phyloP scores from a whole-genome alignment of 2,888 invertebrate genomes.

The Darwinula stevensoni region DNA sequence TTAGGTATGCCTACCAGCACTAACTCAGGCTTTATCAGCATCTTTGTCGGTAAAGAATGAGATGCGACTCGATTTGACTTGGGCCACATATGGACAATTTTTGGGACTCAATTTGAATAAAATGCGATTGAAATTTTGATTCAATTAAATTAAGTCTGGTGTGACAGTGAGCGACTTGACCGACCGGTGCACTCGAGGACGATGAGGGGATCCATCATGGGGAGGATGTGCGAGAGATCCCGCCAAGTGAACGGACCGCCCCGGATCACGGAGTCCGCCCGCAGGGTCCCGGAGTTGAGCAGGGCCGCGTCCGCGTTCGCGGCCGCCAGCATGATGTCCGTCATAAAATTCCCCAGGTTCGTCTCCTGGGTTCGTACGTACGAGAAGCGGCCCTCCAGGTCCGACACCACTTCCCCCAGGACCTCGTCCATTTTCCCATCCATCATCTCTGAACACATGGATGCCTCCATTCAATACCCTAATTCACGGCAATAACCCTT shows the following conservation, averaged over 20 bases:
- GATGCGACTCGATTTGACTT: too few relatives aligned
- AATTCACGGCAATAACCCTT: too few relatives aligned
- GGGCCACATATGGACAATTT: too few relatives aligned
- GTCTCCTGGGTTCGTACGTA: conserved; percentile 49
- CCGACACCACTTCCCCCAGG: conserved; percentile 52
- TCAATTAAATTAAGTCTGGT: too few relatives aligned
- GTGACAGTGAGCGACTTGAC: too few relatives aligned
- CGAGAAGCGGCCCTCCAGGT: conserved; percentile 54
- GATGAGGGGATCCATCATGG: conserved; percentile 53
- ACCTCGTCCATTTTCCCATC: conserved; percentile 56
- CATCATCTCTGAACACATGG: conserved; percentile 34
- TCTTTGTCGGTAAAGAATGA: too few relatives aligned
- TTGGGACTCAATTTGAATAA: too few relatives aligned
- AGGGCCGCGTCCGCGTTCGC: conserved; percentile 58
- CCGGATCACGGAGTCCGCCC: conserved; percentile 42
- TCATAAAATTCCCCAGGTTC: conserved; percentile 61
- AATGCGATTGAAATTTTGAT: too few relatives aligned
- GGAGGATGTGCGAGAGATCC: conserved; percentile 49
- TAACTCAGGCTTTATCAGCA: too few relatives aligned
- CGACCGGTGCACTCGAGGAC: conserved; percentile 38
- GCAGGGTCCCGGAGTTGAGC: conserved; percentile 57
- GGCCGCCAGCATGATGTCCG: conserved; percentile 43
- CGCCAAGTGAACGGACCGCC: conserved; percentile 56
- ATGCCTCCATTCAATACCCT: too few relatives aligned
- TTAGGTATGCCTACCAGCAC: too few relatives aligned